A percentile compares a stretch with the other conserved stretches of the same genome.
Conservation (phyloP, 2,797 vertebrate species). For the Crocidura indochinensis region DNA sequence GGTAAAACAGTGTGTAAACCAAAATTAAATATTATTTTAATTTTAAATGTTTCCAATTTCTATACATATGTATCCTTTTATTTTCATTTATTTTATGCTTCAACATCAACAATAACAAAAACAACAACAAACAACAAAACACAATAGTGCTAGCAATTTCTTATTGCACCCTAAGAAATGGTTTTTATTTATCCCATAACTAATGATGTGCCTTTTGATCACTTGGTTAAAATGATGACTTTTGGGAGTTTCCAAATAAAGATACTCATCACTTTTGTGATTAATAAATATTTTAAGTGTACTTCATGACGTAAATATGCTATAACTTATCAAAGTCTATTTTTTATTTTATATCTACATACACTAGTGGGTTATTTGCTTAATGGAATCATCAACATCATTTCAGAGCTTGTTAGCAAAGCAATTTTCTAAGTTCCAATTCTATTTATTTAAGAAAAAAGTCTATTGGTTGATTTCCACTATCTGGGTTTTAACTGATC, state of each 20-base stretch:
- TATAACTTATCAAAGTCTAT: not conserved
- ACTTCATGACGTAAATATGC: not conserved
- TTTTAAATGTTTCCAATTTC: not conserved
- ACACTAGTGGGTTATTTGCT: not conserved
- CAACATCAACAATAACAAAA: too few relatives aligned
- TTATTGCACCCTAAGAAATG: not conserved
- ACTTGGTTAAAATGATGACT: not conserved
- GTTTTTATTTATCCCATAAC: constrained; percentile 10
- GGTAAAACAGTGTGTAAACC: too few relatives aligned
- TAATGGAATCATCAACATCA: not conserved
- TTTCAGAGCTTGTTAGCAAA: constrained; percentile 9
- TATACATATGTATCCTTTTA: not conserved
- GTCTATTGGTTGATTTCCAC: not conserved
- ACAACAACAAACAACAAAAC: too few relatives aligned
- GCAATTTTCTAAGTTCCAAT: not conserved
- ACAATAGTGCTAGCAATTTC: not conserved
- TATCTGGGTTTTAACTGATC: not conserved
- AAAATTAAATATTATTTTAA: not conserved
- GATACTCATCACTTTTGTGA: not conserved
- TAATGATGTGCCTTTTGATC: not conserved
- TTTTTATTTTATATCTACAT: not conserved
- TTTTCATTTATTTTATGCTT: not conserved
- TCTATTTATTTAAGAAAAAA: not conserved
- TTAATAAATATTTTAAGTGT: constrained; percentile 2
- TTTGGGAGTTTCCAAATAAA: constrained; percentile 1